These are phyloP conservation scores for Pseudococcus viburni DNA, from an alignment of 2,888 invertebrate genomes.

Conservation along the genomic window DNA sequence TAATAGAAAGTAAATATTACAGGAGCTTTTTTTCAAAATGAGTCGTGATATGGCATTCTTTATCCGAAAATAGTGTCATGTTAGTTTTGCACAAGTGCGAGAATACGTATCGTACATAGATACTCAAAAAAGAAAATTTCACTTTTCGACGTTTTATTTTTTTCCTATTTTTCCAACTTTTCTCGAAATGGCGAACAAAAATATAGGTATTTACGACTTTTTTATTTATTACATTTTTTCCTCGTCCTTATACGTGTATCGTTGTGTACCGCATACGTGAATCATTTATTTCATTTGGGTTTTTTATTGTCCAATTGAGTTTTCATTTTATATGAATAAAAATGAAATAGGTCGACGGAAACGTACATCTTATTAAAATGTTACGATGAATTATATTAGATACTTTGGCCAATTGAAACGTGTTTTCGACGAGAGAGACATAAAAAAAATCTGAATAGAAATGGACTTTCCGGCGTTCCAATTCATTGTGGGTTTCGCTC, in stretches of 20 bases:
- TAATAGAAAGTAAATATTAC: constrained; percentile 54
- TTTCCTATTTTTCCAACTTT: background rate
- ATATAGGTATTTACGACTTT: background rate
- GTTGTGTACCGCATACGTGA: background rate
- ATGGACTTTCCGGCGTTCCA: background rate
- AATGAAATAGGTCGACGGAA: background rate
- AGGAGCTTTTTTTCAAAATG: constrained; percentile 11
- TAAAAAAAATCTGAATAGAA: background rate
- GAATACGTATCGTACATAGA: background rate
- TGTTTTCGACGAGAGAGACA: background rate
- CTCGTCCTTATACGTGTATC: constrained; percentile 1
- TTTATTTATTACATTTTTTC: constrained; percentile 9
- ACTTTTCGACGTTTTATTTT: constrained; percentile 17
- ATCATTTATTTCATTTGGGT: constrained; percentile 19
- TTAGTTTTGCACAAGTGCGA: constrained; percentile 1
- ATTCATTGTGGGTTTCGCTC: background rate
- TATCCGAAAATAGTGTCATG: constrained; percentile 38
- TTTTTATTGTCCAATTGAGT: constrained; percentile 9
- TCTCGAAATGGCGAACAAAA: background rate
- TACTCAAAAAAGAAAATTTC: background rate
- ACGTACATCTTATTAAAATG: background rate
- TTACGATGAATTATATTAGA: background rate
- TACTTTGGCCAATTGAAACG: background rate
- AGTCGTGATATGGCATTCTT: constrained; percentile 41
- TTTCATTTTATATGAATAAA: constrained; percentile 1